Evolutionary conservation across 2,113 vertebrate species (phyloP).

Genomic region (Rhagologus leucostigma): DNA sequence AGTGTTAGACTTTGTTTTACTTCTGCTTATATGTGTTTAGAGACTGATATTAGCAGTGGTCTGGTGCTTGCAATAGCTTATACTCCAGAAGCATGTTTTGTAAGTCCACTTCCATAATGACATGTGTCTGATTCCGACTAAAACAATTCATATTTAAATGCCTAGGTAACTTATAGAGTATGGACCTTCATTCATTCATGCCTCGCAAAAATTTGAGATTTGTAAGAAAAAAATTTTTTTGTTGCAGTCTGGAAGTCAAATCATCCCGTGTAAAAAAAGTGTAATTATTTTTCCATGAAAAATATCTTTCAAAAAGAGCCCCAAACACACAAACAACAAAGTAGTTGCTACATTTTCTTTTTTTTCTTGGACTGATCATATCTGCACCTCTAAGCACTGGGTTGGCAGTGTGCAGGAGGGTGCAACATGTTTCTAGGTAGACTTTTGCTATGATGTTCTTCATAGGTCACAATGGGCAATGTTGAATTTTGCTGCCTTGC

Average conservation of each 20-base stretch:
- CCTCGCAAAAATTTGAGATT: not conserved
- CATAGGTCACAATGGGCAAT: not conserved
- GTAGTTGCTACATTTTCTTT: not conserved
- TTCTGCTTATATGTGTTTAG: not conserved
- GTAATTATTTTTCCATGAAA: not conserved
- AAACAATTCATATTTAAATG: not conserved
- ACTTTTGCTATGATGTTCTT: not conserved
- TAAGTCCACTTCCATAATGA: not conserved
- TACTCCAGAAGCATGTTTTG: not conserved
- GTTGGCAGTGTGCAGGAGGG: not conserved
- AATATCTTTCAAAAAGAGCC: not conserved
- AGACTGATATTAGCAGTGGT: not conserved
- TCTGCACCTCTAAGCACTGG: not conserved
- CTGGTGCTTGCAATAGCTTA: not conserved
- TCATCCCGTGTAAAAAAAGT: not conserved
- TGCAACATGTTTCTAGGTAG: not conserved
- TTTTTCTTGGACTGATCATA: not conserved
- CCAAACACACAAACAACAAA: not conserved
- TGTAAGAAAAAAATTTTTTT: not conserved
- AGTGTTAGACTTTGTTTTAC: not conserved
- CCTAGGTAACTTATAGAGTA: not conserved
- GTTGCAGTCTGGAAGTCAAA: not conserved
- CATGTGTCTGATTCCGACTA: not conserved
- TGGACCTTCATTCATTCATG: not conserved
- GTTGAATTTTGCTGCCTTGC: not conserved